phyloP scores from a whole-genome alignment of 2,113 vertebrate species.

The Benitochromis conjunctus region DNA sequence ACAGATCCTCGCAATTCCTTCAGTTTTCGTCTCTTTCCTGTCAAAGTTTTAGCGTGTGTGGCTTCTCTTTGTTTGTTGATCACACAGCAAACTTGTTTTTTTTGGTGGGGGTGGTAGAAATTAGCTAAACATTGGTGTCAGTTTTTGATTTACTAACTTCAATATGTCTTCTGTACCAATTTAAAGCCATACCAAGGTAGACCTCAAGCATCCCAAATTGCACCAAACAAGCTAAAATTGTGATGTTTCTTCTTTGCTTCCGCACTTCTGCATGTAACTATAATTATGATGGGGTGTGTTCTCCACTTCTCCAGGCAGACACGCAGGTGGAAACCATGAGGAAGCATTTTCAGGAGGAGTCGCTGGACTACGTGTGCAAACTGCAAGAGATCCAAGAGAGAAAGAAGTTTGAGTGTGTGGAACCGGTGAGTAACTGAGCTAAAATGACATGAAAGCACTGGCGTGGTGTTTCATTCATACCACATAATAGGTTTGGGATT shows the following conservation, averaged over 20 bases:
- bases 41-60: background rate
- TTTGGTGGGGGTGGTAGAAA: background rate
- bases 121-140: background rate
- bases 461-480: background rate
- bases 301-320: conserved; percentile 80
- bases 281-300: conserved; percentile 29
- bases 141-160: background rate
- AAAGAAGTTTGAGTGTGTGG: conserved; percentile 98
- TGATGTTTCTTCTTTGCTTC: background rate
- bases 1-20: background rate
- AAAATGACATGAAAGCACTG: background rate
- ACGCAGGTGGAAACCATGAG: conserved; percentile 85
- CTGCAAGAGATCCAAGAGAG: conserved; percentile 97
- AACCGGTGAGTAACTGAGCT: conserved; percentile 84
- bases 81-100: background rate
- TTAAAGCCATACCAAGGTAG: background rate
- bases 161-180: background rate
- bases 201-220: background rate
- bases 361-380: conserved; percentile 93
- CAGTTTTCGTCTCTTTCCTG: background rate
- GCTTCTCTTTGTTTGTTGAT: background rate
- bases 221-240: background rate
- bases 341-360: conserved; percentile 92
- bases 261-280: background rate
- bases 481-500: background rate